Conservation (phyloP, 2,113 vertebrate genomes). For the human (Homo sapiens) region DNA sequence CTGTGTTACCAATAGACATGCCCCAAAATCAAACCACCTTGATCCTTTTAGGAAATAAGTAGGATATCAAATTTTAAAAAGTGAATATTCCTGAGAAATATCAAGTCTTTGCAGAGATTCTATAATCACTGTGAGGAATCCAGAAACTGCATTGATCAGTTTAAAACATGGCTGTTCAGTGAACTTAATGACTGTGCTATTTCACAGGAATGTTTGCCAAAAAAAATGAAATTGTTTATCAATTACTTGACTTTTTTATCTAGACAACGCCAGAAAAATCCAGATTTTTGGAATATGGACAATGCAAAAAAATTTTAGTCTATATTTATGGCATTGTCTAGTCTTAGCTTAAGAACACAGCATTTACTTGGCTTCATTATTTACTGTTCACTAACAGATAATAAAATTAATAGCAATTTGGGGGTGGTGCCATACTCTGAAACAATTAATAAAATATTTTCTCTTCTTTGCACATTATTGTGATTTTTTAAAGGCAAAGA, state of each 20-base stretch:
- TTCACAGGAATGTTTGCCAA: neutral
- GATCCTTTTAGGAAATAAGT: neutral
- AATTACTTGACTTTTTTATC: neutral
- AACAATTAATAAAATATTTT: constrained; percentile 27
- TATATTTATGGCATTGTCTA: neutral
- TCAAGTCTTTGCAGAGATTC: neutral
- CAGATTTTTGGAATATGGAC: neutral
- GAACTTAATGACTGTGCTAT: neutral
- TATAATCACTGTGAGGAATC: neutral
- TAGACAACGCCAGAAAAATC: neutral
- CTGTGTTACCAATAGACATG: neutral
- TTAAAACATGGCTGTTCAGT: neutral
- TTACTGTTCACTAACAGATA: neutral
- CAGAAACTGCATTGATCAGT: neutral
- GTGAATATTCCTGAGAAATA: neutral
- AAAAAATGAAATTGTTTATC: neutral
- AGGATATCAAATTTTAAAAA: neutral
- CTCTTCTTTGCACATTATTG: neutral
- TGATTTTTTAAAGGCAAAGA: constrained; percentile 11
- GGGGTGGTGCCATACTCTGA: neutral
- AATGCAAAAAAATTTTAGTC: neutral
- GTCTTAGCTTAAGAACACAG: neutral
- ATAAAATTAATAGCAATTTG: constrained; percentile 6
- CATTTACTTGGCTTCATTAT: neutral
- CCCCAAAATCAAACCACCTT: neutral